phyloP scores from a whole-genome alignment of 2,888 invertebrate genomes.

The Lithophane semibrunnea region DNA sequence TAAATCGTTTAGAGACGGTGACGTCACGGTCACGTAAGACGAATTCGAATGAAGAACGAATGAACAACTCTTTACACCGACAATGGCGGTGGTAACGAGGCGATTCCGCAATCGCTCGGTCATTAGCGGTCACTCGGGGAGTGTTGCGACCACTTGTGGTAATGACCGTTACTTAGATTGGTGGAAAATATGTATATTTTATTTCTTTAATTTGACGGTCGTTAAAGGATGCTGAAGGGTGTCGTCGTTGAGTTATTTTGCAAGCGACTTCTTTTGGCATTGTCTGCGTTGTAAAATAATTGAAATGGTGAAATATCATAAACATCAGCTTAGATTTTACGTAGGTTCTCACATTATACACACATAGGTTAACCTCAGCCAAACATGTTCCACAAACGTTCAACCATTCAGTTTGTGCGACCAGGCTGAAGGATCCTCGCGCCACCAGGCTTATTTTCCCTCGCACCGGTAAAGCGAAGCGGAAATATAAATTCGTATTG shows the following conservation, averaged over 20 bases:
- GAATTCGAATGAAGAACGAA: slow-evolving; percentile 57
- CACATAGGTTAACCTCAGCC: background rate
- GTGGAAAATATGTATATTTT: slow-evolving; percentile 44
- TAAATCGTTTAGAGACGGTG: slow-evolving; percentile 61
- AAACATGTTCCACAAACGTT: slow-evolving; percentile 25
- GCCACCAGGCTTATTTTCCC: slow-evolving; percentile 67
- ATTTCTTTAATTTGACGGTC: slow-evolving; percentile 35
- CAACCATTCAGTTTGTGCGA: slow-evolving; percentile 81
- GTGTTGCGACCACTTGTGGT: slow-evolving; percentile 70
- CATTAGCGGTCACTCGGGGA: slow-evolving; percentile 85
- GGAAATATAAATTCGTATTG: slow-evolving; percentile 70
- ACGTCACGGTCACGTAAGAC: slow-evolving; percentile 69
- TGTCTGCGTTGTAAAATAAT: background rate
- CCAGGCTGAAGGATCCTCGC: slow-evolving; percentile 62
- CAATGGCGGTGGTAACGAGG: slow-evolving; percentile 82
- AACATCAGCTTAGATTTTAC: background rate
- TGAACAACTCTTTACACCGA: slow-evolving; percentile 75
- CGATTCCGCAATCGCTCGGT: slow-evolving; percentile 77
- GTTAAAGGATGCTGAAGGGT: slow-evolving; percentile 38
- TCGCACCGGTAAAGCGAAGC: slow-evolving; percentile 60
- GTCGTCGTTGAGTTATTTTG: slow-evolving; percentile 6
- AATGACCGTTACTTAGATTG: slow-evolving; percentile 63
- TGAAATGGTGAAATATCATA: background rate
- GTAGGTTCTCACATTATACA: background rate
- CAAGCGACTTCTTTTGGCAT: slow-evolving; percentile 24